Evolutionary conservation across 2,797 vertebrate species (phyloP).

Genomic region (Urosaurus nigricauda): DNA sequence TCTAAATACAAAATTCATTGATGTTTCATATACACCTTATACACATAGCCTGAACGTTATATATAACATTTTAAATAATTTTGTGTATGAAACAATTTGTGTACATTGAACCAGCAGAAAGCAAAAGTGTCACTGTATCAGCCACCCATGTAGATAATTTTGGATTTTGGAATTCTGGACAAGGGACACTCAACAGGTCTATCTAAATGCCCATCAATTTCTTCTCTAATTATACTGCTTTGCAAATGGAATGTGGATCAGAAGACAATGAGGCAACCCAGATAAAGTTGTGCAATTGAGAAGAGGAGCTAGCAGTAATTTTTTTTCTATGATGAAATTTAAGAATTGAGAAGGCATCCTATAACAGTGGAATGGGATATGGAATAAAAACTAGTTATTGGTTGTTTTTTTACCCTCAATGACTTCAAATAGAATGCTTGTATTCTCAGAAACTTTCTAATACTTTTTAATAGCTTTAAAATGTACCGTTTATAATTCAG

Average conservation of each 20-base stretch:
- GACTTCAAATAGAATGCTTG: conserved; percentile 37
- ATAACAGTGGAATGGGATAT: conserved; percentile 33
- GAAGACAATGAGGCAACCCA: neutral
- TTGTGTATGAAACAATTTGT: no score
- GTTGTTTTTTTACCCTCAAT: conserved; percentile 30
- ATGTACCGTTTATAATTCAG: conserved; percentile 52
- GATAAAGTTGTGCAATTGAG: neutral
- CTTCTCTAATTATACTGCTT: conserved; percentile 5
- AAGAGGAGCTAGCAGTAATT: neutral
- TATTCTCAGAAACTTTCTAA: conserved; percentile 40
- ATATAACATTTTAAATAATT: no score
- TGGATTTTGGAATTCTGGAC: no score
- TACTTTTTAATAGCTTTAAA: conserved; percentile 59
- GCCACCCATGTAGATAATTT: no score
- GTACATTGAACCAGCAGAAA: no score
- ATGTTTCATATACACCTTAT: no score
- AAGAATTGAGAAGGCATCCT: neutral
- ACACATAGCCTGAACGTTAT: no score
- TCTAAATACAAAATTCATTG: no score
- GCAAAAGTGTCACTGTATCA: no score
- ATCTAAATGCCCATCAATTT: neutral
- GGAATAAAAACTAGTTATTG: conserved; percentile 44
- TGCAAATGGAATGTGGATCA: conserved; percentile 22
- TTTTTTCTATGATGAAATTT: conserved; percentile 34
- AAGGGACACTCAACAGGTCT: no score